These are phyloP conservation scores for Catharus bicknelli DNA, from an alignment of 2,113 vertebrate genomes.

Conservation along the genomic window DNA sequence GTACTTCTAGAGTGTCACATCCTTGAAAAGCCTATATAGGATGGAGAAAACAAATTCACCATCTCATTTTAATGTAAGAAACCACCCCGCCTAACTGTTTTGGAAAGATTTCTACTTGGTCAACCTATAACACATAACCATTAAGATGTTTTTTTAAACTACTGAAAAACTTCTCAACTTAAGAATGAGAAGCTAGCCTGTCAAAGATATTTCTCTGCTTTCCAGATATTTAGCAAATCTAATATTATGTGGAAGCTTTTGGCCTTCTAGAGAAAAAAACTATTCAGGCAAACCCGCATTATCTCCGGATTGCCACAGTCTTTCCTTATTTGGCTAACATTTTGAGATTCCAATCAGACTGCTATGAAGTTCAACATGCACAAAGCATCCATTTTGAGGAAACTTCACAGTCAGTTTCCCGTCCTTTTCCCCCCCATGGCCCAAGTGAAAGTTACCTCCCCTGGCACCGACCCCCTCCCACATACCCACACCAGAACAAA, in stretches of 20 bases:
- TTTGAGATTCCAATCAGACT: conserved; percentile 82
- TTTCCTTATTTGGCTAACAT: conserved; percentile 87
- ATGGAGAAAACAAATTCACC: background rate
- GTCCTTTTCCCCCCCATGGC: background rate
- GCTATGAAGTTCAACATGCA: conserved; percentile 83
- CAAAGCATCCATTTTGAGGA: conserved; percentile 83
- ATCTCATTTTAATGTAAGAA: background rate
- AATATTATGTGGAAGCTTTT: conserved; percentile 48
- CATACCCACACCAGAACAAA: conserved; percentile 20
- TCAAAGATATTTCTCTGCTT: background rate
- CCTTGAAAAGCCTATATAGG: background rate
- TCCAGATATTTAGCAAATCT: background rate
- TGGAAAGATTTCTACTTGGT: background rate
- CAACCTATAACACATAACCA: background rate
- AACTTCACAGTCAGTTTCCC: conserved; percentile 61
- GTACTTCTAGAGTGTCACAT: background rate
- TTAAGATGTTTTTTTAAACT: background rate
- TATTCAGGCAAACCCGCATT: conserved; percentile 76
- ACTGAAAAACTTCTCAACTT: background rate
- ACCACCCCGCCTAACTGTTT: background rate
- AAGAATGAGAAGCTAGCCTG: background rate
- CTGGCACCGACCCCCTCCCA: background rate
- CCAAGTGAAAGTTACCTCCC: conserved; percentile 34
- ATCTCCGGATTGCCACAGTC: conserved; percentile 81
- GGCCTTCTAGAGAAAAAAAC: conserved; percentile 67